Conservation (phyloP, 2,888 invertebrate species). For the Eucriotettix oculatus region DNA sequence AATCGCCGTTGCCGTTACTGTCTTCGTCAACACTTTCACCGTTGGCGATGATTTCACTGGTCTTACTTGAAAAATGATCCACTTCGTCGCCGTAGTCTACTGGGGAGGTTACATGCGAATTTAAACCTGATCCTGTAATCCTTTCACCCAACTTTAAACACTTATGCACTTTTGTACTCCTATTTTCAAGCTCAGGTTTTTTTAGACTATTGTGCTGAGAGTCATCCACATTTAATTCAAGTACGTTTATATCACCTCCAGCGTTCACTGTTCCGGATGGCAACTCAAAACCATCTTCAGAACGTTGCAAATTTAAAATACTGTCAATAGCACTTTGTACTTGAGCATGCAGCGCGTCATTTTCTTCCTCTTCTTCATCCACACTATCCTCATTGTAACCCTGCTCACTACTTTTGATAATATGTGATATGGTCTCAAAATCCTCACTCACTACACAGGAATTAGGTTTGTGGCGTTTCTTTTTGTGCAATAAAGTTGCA, state of each 20-base stretch:
- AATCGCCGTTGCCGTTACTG: constrained; percentile 17
- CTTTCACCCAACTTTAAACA: not conserved
- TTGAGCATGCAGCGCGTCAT: constrained; percentile 55
- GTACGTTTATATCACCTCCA: not conserved
- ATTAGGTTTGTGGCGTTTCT: constrained; percentile 7
- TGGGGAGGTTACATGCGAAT: not conserved
- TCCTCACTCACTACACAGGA: not conserved
- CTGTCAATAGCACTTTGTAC: constrained; percentile 68
- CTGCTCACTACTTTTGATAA: not conserved
- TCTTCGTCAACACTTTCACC: not conserved
- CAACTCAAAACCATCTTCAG: constrained; percentile 17
- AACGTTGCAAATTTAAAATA: constrained; percentile 51
- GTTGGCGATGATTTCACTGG: not conserved
- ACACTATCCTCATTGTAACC: constrained; percentile 7
- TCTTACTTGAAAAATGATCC: not conserved
- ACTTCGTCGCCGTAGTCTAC: not conserved
- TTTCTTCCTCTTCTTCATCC: constrained; percentile 19
- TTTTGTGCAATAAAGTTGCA: constrained; percentile 3
- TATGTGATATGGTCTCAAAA: not conserved
- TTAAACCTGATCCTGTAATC: not conserved
- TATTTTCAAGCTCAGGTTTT: not conserved
- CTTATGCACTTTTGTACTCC: not conserved
- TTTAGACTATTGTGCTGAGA: not conserved
- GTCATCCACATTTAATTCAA: constrained; percentile 4
- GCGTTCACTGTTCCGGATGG: not conserved